Conservation (phyloP, 37 sponge, comb jelly and placozoan species). For the Halichondria panicea region DNA sequence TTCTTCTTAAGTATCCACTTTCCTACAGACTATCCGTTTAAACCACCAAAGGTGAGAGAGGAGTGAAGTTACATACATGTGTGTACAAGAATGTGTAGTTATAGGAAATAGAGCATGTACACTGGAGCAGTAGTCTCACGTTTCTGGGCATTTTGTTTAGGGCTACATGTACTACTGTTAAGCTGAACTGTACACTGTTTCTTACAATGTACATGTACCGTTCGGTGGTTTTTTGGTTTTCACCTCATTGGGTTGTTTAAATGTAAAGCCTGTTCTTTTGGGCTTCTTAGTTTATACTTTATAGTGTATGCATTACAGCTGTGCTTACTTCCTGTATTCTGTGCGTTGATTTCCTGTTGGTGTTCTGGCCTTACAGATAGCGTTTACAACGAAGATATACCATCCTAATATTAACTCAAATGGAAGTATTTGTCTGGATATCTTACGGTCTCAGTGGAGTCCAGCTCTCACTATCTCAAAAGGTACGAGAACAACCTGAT, state of each 20-base stretch:
- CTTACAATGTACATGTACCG: too few relatives aligned
- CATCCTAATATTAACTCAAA: conserved; percentile 97
- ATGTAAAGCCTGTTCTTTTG: too few relatives aligned
- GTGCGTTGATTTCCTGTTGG: neutral
- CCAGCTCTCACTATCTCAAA: conserved; percentile 72
- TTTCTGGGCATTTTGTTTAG: too few relatives aligned
- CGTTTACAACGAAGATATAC: conserved; percentile 94
- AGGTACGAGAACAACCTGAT: conserved; percentile 23
- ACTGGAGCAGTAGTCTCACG: too few relatives aligned
- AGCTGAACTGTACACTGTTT: too few relatives aligned
- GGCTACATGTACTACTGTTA: too few relatives aligned
- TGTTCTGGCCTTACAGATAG: conserved; percentile 37
- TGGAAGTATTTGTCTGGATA: conserved; percentile 97
- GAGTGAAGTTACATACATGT: neutral
- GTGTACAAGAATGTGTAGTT: neutral
- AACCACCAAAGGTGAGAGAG: conserved; percentile 81
- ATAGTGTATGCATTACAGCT: too few relatives aligned
- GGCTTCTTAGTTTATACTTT: too few relatives aligned
- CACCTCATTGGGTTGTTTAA: too few relatives aligned
- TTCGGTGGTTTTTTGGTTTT: too few relatives aligned
- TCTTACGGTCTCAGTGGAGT: conserved; percentile 94
- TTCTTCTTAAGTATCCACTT: conserved; percentile 97
- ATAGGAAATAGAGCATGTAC: too few relatives aligned
- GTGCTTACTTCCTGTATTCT: too few relatives aligned
- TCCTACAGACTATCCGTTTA: conserved; percentile 96